Base-by-base conservation (phyloP, 2,797 vertebrate genomes). In the Anguilla megastoma region DNA sequence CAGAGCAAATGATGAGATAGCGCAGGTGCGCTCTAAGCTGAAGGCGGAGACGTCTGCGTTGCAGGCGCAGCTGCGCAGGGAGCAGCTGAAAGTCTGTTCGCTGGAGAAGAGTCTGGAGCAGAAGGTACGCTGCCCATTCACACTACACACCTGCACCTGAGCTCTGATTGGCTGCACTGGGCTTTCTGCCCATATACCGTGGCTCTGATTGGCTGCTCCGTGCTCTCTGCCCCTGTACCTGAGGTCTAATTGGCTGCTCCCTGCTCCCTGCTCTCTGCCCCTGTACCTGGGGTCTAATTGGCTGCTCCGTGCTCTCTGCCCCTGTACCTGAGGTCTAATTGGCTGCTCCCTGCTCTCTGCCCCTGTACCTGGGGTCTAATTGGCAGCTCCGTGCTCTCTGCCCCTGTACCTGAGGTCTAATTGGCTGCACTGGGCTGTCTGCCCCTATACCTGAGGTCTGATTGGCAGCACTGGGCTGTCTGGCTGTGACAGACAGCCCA, bases 1-100 rank as follows among this genome's bases (percentile, higher is more conserved):
- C 85, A 99, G 99, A 52, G 98, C 98, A 2, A 99, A 97, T 83
- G 95, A 92, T 76, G 97, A 97, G 91, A 98, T 99, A 0, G 93
- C 97, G 0, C 97, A 98, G 89, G 96, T 98, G 0, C 95, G 96
- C 16, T 95, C 92, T 84, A 98, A 97, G 92, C 93, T 95, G 1
- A 97, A 97, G 21, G 92, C 95, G 0, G 98, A 99, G 90, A 58
- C 90, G 0, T 92, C 96, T 0, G 97, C 95, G 0, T 94, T 98
- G 1, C 97, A 99, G 56, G 97, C 95, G 0, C 95, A 95, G 91
- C 92, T 98, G 87, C 96, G 97, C 45, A 96, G 97, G 87, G 98
- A 98, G 14, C 98, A 99, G 90, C 95, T 98, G 93, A 98, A 96
- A 90, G 94, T 94, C 56, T 97, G 98, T 87, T 98, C 98, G 0